These are phyloP conservation scores for Aptenodytes patagonicus DNA, from an alignment of 2,113 vertebrate species.

Conservation along the genomic window DNA sequence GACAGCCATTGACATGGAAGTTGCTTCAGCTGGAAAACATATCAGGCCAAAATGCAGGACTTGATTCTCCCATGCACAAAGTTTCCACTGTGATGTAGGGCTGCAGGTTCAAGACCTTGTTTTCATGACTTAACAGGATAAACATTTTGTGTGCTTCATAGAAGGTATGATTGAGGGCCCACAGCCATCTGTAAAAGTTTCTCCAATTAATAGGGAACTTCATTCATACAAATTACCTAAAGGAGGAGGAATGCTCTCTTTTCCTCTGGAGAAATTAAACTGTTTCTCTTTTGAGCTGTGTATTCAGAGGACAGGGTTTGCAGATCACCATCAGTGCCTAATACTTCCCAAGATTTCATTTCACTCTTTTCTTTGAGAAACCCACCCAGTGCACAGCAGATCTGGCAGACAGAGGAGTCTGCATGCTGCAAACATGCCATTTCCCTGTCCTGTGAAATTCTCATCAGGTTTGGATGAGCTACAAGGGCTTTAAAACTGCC, in stretches of 20 bases:
- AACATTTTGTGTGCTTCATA: accelerated
- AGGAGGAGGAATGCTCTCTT: background rate
- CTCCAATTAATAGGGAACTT: background rate
- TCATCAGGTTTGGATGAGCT: background rate
- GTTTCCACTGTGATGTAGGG: background rate
- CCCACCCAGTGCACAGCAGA: background rate
- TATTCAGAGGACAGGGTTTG: background rate
- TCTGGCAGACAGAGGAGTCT: background rate
- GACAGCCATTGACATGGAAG: background rate
- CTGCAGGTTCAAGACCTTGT: background rate
- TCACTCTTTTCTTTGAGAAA: background rate
- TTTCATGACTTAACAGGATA: background rate
- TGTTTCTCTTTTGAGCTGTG: background rate
- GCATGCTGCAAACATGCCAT: background rate
- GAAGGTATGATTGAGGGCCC: background rate
- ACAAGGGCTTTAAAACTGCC: background rate
- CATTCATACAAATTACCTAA: background rate
- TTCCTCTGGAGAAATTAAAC: background rate
- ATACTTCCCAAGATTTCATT: background rate
- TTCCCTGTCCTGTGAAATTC: background rate
- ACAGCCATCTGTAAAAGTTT: background rate
- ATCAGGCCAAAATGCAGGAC: background rate
- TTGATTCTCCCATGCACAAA: background rate
- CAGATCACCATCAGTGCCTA: background rate
- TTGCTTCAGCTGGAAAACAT: background rate